Conservation (phyloP, 2,888 invertebrate genomes). For the Escarpia spicata region DNA sequence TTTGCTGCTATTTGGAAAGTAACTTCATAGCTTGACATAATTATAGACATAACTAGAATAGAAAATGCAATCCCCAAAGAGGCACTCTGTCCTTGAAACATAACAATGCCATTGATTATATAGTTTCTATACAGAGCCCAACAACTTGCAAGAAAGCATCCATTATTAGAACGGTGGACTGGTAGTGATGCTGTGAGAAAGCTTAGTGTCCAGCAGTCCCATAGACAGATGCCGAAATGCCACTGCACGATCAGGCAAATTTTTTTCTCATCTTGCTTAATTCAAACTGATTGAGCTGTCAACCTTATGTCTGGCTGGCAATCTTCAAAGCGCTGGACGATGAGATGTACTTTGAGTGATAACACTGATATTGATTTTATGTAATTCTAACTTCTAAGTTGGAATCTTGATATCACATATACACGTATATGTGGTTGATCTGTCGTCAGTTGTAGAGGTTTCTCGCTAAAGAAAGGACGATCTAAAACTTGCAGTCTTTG, state of each 20-base stretch:
- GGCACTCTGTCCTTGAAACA: not conserved
- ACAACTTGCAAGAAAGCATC: not conserved
- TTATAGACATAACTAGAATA: not conserved
- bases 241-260: not conserved
- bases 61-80: not conserved
- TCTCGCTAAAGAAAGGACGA: not conserved
- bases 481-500: not conserved
- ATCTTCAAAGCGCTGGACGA: not conserved
- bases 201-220: not conserved
- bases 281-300: not conserved
- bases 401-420: not conserved
- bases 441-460: not conserved
- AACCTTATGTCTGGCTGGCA: not conserved
- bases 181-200: not conserved
- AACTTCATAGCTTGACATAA: not conserved
- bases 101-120: not conserved
- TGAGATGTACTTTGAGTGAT: not conserved
- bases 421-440: not conserved
- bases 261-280: not conserved
- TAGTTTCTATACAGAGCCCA: not conserved
- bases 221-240: not conserved
- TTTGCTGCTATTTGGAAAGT: not conserved
- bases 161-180: not conserved
- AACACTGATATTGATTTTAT: not conserved
- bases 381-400: not conserved